Base-by-base conservation (phyloP, 2,888 invertebrate genomes). In the Tetheella fluctuosa region DNA sequence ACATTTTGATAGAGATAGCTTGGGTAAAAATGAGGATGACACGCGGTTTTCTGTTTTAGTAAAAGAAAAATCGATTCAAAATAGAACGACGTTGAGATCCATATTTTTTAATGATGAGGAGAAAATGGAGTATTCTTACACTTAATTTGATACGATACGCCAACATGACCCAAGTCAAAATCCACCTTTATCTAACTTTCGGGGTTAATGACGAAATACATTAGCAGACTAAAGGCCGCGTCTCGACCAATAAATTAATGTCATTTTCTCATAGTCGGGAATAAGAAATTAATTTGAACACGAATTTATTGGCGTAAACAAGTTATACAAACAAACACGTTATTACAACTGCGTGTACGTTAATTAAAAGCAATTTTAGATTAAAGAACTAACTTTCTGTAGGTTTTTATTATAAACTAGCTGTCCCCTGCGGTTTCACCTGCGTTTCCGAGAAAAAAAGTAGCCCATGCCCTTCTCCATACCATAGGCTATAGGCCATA, bases 141-240 rank as follows among this genome's bases (percentile, higher is more conserved):
- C 13, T 13, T 34, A 4, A 34, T 13, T 13, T 10, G 3, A 48
- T 39, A 39, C 39, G 39, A 39, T 39, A 39, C 34, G 13, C 34
- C 42, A 20, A 8, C 48, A 17, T 20, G 20, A 48, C n/a, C 20
- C 20, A 20, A 48, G 48, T 20, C n/a, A 20, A 10, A 10, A 8
- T 0, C 48, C 6, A 48, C 48, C 48, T 48, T 48, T 48, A 48
- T 48, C 48, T 48, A 20, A 48, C 48, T 48, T 48, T 48, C 48
- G 48, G 20, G 48, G 48, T 48, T 48, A 48, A 48, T 48, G 48
- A 48, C 48, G 48, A 48, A 48, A 48, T 48, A 48, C 48, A 48
- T 48, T 48, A 48, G 20, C 48, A 20, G 48, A 48, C 48, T 48
- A 48, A 48, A 20, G 48, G n/a, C 48, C 10, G 20, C 48, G 48